A percentile compares a stretch with the other conserved stretches of the same genome.
Conservation (phyloP, 2,113 vertebrate genomes). For the Nothobranchius kuhntae region DNA sequence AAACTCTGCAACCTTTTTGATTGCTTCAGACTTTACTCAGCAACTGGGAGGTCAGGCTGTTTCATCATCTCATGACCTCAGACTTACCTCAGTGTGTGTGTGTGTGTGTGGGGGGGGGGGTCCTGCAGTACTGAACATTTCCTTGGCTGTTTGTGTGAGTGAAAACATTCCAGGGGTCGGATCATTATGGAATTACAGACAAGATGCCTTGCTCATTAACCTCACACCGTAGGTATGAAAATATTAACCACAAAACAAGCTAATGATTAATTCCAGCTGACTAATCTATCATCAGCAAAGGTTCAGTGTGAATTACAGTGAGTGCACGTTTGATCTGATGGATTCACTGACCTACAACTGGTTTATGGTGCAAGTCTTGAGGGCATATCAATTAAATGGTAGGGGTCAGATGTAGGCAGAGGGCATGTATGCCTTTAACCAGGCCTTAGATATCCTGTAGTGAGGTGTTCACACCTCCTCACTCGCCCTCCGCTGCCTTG, state of each 20-base stretch:
- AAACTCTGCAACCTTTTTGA: constrained; percentile 13
- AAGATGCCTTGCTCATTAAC: background rate
- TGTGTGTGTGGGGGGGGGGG: too few species aligned
- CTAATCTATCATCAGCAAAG: background rate
- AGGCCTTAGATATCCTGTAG: background rate
- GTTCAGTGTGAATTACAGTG: too few species aligned
- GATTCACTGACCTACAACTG: constrained; percentile 8
- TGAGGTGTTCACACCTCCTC: constrained; percentile 41
- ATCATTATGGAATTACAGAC: constrained; percentile 26
- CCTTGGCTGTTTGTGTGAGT: background rate
- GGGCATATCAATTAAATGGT: background rate
- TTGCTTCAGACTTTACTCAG: constrained; percentile 35
- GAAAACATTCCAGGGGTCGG: constrained; percentile 12
- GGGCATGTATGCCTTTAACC: too few species aligned
- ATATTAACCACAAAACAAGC: background rate
- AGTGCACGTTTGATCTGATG: background rate
- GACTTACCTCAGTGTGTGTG: constrained; percentile 25
- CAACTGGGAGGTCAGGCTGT: constrained; percentile 21
- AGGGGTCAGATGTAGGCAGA: background rate
- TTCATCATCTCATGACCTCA: constrained; percentile 42
- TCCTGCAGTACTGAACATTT: constrained; percentile 9
- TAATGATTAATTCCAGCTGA: constrained; percentile 49
- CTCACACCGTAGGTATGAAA: constrained; percentile 4
- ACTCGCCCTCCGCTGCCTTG: constrained; percentile 20
- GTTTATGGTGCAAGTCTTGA: too few species aligned